Evolutionary conservation across 2,888 invertebrate genomes (phyloP), one percentile per base, ranked within the genome.

Genomic region (Caenorhabditis sp.): DNA sequence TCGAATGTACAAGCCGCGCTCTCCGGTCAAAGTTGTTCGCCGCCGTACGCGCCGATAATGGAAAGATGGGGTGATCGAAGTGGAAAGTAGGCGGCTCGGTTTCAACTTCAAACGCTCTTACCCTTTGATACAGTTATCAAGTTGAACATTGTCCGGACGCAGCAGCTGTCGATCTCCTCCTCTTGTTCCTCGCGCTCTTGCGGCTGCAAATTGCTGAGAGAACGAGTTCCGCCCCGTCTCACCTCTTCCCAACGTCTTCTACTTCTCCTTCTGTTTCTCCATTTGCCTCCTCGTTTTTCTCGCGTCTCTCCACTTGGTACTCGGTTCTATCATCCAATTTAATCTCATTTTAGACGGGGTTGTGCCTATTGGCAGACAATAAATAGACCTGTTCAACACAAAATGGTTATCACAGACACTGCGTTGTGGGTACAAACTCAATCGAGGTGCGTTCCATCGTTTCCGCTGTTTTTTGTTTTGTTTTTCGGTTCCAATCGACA

Each of bases 331-430:
- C 50, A 40, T 60, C 65, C 76, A 76, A 67, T 67, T 67, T 76
- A 76, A 76, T 76, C 67, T 76, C 51, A 67, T 76, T 67, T 76
- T 74, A 74, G 60, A 50, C 53, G 32, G 51, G 51, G 47, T 26
- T 65, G 60, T 60, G 37, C 35, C 44, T 65, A 11, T 65, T 35
- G 22, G 32, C 4, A 51, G 58, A 56, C 56, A 65, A 60, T 60
- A 61, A 67, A 67, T 60, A 74, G 61, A 53, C 65, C 53, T 56
- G 55, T 65, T 65, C 9, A 40, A 72, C 40, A 65, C 35, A 60
- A n/a, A n/a, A 80, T 80, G 80, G 80, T 74, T 81, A 81, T 85
- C 77, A 85, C 80, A 82, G 85, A 85, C 58, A 80, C 85, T 55
- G 80, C 83, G 28, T 53, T 71, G 50, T 85, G 85, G 85, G 79